Percentiles rank a stretch among this genome's conserved stretches.
phyloP scores from a whole-genome alignment of 2,888 invertebrate species.

The Pyrrhosoma nymphula region DNA sequence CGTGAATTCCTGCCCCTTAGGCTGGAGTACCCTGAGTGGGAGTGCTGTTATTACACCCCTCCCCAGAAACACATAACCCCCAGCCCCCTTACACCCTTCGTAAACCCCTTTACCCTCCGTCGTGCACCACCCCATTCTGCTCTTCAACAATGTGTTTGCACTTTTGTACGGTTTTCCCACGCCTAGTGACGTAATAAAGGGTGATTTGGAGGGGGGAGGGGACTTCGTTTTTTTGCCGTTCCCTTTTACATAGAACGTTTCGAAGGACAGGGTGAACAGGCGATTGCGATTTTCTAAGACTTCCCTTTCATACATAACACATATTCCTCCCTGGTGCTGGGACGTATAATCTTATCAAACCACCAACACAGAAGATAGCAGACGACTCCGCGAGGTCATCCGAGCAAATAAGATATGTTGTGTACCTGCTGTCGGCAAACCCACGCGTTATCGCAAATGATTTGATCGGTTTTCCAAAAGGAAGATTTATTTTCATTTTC shows the following conservation, averaged over 20 bases:
- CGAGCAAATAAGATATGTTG: neutral
- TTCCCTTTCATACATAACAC: conserved; percentile 31
- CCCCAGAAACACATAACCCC: too few species aligned
- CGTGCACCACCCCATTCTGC: neutral
- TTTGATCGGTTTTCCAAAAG: neutral
- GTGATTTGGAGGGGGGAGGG: neutral
- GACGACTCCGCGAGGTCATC: neutral
- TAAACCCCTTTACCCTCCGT: neutral
- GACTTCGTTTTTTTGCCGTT: conserved; percentile 2
- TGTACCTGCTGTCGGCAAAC: neutral
- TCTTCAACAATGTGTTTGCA: conserved; percentile 9
- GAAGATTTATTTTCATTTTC: neutral
- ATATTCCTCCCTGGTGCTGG: neutral
- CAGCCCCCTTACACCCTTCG: neutral
- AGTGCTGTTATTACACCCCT: too few species aligned
- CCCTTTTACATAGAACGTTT: neutral
- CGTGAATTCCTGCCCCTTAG: conserved; percentile 4
- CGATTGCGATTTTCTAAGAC: neutral
- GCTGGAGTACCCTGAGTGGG: too few species aligned
- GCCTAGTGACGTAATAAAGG: neutral
- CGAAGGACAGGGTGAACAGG: neutral
- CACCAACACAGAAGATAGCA: too few species aligned
- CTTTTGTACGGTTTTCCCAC: conserved; percentile 53
- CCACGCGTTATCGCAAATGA: neutral
- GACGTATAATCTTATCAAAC: neutral